phyloP scores from a whole-genome alignment of 2,888 invertebrate genomes.

The Leucophora obtusa region DNA sequence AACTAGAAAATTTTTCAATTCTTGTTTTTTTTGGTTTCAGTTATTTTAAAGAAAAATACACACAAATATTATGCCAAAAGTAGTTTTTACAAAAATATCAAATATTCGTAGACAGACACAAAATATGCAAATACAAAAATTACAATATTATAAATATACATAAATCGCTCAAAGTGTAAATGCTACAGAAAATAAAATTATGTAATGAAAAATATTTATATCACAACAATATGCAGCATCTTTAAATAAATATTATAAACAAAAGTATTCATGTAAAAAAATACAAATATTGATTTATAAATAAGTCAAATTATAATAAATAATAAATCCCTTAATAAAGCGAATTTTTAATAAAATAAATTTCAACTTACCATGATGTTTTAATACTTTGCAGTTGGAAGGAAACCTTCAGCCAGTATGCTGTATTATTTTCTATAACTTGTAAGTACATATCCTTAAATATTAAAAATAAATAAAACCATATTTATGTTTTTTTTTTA shows the following conservation, averaged over 20 bases:
- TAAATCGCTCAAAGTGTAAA: conserved; percentile 47
- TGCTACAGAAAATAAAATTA: conserved; percentile 4
- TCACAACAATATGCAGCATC: not conserved
- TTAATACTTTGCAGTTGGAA: too few relatives aligned
- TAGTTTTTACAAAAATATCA: conserved; percentile 17
- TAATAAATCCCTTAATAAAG: conserved; percentile 42
- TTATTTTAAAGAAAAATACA: not conserved
- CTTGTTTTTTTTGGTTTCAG: not conserved
- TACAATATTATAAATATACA: not conserved
- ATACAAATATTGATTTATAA: not conserved
- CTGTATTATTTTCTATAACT: too few relatives aligned
- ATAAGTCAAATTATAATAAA: conserved; percentile 36
- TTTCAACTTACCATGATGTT: not conserved
- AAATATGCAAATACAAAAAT: too few relatives aligned
- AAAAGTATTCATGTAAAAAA: conserved; percentile 24
- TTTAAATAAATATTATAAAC: not conserved
- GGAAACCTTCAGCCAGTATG: too few relatives aligned
- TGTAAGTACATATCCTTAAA: not conserved
- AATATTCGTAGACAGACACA: too few relatives aligned
- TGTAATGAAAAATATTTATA: not conserved
- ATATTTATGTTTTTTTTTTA: conserved; percentile 24
- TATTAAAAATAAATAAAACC: not conserved
- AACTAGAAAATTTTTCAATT: not conserved
- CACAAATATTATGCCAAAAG: conserved; percentile 35
- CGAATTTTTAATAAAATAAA: conserved; percentile 58